Conservation (phyloP, 2,888 invertebrate genomes). For the Malthinus flaveolus region DNA sequence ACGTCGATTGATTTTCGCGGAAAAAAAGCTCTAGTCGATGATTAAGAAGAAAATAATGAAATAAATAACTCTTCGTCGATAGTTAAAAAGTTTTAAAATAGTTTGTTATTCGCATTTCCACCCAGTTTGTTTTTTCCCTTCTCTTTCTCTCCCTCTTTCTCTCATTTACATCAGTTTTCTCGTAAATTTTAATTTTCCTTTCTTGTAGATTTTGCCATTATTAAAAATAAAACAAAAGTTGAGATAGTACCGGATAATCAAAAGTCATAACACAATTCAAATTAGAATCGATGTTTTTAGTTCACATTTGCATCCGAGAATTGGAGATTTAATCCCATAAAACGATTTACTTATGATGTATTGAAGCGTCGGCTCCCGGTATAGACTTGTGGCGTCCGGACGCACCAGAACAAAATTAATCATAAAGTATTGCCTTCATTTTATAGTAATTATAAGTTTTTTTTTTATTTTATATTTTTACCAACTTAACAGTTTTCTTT, state of each 20-base stretch:
- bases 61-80: no score
- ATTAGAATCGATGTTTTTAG: constrained; percentile 42
- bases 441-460: constrained; percentile 39
- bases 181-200: constrained; percentile 23
- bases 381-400: constrained; percentile 36
- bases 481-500: constrained; percentile 20
- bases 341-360: constrained; percentile 46
- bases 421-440: constrained; percentile 38
- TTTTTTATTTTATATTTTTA: constrained; percentile 34
- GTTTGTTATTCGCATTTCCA: no score
- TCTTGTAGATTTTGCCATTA: constrained; percentile 17
- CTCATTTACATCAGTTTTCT: neutral
- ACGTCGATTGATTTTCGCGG: neutral
- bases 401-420: constrained; percentile 37
- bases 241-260: constrained; percentile 38
- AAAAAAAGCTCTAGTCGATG: neutral
- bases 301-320: constrained; percentile 41
- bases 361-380: constrained; percentile 41
- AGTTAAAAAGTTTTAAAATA: no score
- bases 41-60: no score
- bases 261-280: constrained; percentile 39
- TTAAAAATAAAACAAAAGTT: constrained; percentile 23
- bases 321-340: constrained; percentile 41
- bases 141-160: no score
- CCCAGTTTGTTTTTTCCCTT: no score